Percentiles rank a stretch among this genome's conserved stretches.
Evolutionary conservation across 2,113 vertebrate species (phyloP).

Genomic region (Microtus ochrogaster): DNA sequence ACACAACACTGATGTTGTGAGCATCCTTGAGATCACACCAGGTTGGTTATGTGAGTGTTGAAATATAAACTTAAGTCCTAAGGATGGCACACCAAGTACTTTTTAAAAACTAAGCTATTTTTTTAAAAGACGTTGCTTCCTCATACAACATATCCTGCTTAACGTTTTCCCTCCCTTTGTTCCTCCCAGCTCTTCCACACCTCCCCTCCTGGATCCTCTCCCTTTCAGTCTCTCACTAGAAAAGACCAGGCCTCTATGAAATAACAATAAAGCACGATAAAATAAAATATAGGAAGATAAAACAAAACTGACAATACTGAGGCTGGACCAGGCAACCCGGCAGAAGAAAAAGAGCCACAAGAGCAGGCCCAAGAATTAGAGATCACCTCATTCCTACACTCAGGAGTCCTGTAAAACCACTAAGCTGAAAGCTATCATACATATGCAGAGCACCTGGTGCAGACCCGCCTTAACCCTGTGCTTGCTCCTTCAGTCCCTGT

Average conservation of each 20-base stretch:
- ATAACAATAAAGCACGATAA: neutral
- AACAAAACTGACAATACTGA: neutral
- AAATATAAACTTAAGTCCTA: neutral
- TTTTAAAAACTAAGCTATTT: neutral
- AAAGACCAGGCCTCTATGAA: neutral
- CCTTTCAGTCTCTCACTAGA: neutral
- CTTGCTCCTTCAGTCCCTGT: neutral
- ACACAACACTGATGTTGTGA: neutral
- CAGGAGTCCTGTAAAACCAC: neutral
- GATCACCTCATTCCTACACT: neutral
- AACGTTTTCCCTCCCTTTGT: neutral
- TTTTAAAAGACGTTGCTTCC: neutral
- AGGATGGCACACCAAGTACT: neutral
- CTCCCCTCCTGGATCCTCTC: neutral
- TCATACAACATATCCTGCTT: no score
- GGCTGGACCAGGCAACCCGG: neutral
- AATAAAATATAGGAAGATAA: neutral
- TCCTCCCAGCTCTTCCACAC: neutral
- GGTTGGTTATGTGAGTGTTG: neutral
- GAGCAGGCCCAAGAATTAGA: neutral
- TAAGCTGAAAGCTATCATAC: neutral
- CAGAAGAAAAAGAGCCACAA: neutral
- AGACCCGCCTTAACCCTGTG: neutral
- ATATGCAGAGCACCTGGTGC: neutral
- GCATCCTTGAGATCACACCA: neutral